Conservation (phyloP, 2,888 invertebrate genomes). For the Netelia fuscicornis region DNA sequence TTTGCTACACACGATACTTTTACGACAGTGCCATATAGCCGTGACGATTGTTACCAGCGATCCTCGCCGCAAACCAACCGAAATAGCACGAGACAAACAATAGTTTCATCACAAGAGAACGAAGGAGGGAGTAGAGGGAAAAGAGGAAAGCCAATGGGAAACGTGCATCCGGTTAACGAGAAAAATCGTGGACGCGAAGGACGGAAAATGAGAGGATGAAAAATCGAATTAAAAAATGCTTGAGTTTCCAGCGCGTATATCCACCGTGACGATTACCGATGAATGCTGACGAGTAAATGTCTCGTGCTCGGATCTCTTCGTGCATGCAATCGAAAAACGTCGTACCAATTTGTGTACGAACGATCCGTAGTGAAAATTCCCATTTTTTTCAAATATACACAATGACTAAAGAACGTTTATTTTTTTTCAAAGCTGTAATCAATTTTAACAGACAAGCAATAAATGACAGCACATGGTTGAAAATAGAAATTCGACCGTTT, state of each 20-base stretch:
- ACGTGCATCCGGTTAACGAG: constrained; percentile 41
- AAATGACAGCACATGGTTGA: not conserved
- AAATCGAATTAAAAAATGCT: constrained; percentile 1
- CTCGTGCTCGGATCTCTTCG: not conserved
- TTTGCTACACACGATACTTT: constrained; percentile 9
- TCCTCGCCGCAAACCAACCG: not conserved
- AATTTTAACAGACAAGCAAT: not conserved
- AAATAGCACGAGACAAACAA: not conserved
- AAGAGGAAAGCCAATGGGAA: constrained; percentile 39
- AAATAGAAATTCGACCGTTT: not conserved
- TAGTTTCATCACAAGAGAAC: not conserved
- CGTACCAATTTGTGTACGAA: not conserved
- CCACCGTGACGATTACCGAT: not conserved
- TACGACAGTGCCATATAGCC: constrained; percentile 13
- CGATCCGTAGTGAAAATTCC: not conserved
- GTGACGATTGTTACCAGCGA: constrained; percentile 6
- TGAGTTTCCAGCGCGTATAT: not conserved
- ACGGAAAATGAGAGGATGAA: constrained; percentile 23
- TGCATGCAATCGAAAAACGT: not conserved
- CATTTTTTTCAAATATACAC: not conserved
- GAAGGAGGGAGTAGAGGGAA: constrained; percentile 21
- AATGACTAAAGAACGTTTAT: not conserved
- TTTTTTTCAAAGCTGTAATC: too few relatives aligned
- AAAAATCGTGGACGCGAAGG: constrained; percentile 29
- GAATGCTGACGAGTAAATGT: not conserved